Conservation (phyloP, 1,140 invertebrate species). For the Archivesica marissinica region DNA sequence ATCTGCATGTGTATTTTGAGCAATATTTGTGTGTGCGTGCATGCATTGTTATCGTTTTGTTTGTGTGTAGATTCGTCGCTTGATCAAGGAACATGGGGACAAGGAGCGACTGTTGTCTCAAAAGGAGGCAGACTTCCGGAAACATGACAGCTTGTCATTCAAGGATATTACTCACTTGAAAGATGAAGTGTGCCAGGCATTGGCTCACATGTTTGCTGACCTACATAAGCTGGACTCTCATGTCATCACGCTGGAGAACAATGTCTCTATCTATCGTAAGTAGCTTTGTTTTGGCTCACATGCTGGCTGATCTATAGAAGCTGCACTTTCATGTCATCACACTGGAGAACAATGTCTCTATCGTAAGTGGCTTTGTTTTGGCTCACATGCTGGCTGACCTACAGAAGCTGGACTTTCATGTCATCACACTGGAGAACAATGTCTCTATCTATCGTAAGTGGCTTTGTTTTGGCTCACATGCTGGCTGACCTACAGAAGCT, state of each 20-base stretch:
- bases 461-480: not conserved
- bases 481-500: not conserved
- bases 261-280: not conserved
- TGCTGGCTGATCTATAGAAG: too few species aligned
- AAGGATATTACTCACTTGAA: not conserved
- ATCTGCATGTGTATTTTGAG: not conserved
- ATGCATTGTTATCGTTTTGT: not conserved
- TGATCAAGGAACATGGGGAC: conserved; percentile 43
- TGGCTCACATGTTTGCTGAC: not conserved
- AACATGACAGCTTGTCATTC: conserved; percentile 20
- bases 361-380: too few species aligned
- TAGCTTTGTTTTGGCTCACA: too few species aligned
- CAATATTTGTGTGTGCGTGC: not conserved
- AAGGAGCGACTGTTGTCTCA: conserved; percentile 18
- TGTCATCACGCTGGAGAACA: not conserved
- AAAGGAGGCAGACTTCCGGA: conserved; percentile 32
- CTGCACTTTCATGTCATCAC: too few species aligned
- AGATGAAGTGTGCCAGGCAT: not conserved
- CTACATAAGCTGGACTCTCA: not conserved
- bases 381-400: too few species aligned
- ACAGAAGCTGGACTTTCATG: too few species aligned
- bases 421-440: too few species aligned
- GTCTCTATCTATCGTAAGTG: too few species aligned
- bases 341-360: too few species aligned
- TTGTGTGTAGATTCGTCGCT: conserved; percentile 24